phyloP scores from a whole-genome alignment of 1,140 invertebrate genomes.

The Amphibalanus amphitrite region DNA sequence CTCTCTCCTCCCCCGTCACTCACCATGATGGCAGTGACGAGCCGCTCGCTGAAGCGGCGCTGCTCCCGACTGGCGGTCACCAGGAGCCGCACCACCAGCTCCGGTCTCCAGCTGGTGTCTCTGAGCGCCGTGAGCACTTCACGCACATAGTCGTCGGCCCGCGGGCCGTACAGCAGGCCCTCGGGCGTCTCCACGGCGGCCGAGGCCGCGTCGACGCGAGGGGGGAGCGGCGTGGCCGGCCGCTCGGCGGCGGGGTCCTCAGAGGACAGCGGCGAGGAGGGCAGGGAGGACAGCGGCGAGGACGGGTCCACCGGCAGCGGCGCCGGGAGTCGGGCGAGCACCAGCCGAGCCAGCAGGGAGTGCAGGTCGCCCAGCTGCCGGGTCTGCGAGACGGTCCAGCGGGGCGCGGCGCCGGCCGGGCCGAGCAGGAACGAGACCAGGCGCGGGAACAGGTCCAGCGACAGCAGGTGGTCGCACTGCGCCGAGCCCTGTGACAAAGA shows the following conservation, averaged over 20 bases:
- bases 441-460: slow-evolving; percentile 27
- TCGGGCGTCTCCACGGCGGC: no score
- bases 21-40: slow-evolving; percentile 15
- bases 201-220: no score
- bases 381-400: slow-evolving; percentile 31
- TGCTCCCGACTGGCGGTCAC: slow-evolving; percentile 10
- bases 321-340: slow-evolving; percentile 22
- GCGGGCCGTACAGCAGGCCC: not conserved
- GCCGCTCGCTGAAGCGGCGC: slow-evolving; percentile 11
- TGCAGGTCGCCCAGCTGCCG: slow-evolving; percentile 30
- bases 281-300: not conserved
- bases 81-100: slow-evolving; percentile 15
- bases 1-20: not conserved
- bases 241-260: not conserved
- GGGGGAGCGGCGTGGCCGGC: no score
- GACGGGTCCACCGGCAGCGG: slow-evolving; percentile 8
- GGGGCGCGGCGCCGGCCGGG: slow-evolving; percentile 15
- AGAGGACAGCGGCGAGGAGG: not conserved
- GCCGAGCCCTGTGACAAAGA: slow-evolving; percentile 24
- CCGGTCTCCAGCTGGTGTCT: slow-evolving; percentile 14
- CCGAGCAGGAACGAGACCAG: slow-evolving; percentile 31
- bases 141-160: slow-evolving; percentile 16
- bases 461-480: slow-evolving; percentile 30
- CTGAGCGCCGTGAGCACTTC: slow-evolving; percentile 16
- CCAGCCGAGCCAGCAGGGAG: slow-evolving; percentile 26